phyloP scores from a whole-genome alignment of 2,113 vertebrate genomes.

The Bufo bufo region DNA sequence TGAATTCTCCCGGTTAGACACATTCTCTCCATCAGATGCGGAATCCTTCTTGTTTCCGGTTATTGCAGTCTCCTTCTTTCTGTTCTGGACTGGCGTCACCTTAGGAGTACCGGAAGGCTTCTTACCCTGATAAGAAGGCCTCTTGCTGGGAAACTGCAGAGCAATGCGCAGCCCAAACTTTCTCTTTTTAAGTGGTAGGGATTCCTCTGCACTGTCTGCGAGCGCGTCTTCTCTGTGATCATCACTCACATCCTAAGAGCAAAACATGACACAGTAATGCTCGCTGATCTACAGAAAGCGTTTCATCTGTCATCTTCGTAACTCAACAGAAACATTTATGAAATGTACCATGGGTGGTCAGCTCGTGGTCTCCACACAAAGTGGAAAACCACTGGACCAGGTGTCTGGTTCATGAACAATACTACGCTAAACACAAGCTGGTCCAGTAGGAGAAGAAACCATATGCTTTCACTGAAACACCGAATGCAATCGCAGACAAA shows the following conservation, averaged over 20 bases:
- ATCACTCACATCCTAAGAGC: conserved; percentile 66
- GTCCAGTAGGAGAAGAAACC: too few relatives aligned
- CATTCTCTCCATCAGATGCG: conserved; percentile 72
- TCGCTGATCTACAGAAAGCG: background rate
- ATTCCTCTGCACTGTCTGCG: conserved; percentile 66
- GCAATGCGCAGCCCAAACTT: conserved; percentile 85
- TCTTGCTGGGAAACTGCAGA: conserved; percentile 86
- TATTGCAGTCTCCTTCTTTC: conserved; percentile 60
- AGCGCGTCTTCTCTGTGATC: conserved; percentile 66
- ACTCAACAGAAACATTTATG: background rate
- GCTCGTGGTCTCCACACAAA: too few relatives aligned
- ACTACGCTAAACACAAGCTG: too few relatives aligned
- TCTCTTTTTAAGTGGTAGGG: conserved; percentile 69
- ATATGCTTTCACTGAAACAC: too few relatives aligned
- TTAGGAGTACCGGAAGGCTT: conserved; percentile 61
- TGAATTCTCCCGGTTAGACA: conserved; percentile 69
- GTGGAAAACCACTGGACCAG: too few relatives aligned
- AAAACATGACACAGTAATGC: background rate
- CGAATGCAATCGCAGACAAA: too few relatives aligned
- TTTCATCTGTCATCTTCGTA: background rate
- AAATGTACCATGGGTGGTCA: background rate
- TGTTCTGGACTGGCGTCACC: conserved; percentile 60
- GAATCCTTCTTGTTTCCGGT: conserved; percentile 54
- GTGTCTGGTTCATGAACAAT: too few relatives aligned
- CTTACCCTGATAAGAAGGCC: conserved; percentile 65